These are phyloP conservation scores for Cotesia chilonis DNA, from an alignment of 1,140 invertebrate genomes.

Conservation along the genomic window DNA sequence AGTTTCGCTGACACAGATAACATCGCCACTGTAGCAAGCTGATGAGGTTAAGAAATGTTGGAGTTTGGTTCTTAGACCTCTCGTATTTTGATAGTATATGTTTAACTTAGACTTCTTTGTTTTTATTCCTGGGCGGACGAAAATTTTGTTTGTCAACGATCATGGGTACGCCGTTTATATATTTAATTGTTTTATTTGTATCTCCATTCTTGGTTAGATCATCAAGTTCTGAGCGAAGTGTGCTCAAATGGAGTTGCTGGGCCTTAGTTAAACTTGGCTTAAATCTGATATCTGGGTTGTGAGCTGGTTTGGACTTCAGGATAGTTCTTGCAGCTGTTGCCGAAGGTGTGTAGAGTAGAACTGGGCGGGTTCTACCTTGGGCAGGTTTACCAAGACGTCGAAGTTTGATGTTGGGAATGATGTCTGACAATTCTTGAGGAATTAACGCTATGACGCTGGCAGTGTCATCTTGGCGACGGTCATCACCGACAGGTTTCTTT, in stretches of 20 bases:
- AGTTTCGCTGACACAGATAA: background rate
- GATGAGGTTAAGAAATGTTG: background rate
- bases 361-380: no score
- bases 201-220: background rate
- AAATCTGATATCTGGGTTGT: background rate
- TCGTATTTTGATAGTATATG: background rate
- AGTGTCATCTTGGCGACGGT: no score
- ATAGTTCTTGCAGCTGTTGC: background rate
- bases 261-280: background rate
- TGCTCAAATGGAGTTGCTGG: background rate
- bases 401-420: no score
- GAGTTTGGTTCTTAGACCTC: background rate
- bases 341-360: background rate
- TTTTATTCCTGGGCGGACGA: background rate
- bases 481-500: no score
- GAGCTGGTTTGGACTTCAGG: background rate
- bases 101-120: background rate
- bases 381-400: no score
- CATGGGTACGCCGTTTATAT: background rate
- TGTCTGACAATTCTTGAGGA: no score
- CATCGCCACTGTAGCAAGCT: background rate
- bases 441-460: no score
- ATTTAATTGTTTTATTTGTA: background rate
- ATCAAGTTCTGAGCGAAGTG: background rate
- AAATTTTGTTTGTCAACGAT: background rate